phyloP scores from a whole-genome alignment of 2,113 vertebrate species.

The Leucoraja erinaceus region DNA sequence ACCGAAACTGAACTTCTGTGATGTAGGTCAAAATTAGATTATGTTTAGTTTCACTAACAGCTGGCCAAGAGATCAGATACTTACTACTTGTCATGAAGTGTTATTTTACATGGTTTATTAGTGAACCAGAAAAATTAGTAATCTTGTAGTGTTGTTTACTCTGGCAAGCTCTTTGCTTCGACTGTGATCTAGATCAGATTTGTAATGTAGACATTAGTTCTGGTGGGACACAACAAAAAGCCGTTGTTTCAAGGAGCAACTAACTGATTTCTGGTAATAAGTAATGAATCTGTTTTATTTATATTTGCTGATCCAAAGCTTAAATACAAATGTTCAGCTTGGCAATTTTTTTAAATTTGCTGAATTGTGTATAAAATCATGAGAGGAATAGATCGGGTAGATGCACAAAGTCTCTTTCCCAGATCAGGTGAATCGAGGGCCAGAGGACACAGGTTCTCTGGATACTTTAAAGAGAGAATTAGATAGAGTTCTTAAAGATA shows the following conservation, averaged over 20 bases:
- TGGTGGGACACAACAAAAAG: slow-evolving; percentile 15
- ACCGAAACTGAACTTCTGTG: neutral
- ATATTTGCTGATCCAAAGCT: slow-evolving; percentile 15
- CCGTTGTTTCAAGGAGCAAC: neutral
- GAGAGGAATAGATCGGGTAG: no score
- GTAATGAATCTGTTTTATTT: neutral
- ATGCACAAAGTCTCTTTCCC: no score
- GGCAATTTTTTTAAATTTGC: neutral
- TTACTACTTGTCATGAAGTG: neutral
- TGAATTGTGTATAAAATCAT: neutral
- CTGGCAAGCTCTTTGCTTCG: slow-evolving; percentile 7
- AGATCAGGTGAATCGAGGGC: no score
- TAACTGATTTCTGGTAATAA: slow-evolving; percentile 29
- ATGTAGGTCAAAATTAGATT: neutral
- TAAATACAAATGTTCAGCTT: slow-evolving; percentile 13
- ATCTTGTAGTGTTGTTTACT: slow-evolving; percentile 14
- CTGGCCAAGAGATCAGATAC: neutral
- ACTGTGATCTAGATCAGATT: neutral
- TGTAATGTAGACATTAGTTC: neutral
- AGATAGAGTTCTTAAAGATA: no score
- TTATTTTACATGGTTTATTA: slow-evolving; percentile 1
- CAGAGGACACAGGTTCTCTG: no score
- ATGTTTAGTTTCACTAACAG: neutral
- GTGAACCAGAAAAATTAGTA: neutral
- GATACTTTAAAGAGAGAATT: no score